Conservation (phyloP, 2,113 vertebrate genomes). For the Brienomyrus longianalis region DNA sequence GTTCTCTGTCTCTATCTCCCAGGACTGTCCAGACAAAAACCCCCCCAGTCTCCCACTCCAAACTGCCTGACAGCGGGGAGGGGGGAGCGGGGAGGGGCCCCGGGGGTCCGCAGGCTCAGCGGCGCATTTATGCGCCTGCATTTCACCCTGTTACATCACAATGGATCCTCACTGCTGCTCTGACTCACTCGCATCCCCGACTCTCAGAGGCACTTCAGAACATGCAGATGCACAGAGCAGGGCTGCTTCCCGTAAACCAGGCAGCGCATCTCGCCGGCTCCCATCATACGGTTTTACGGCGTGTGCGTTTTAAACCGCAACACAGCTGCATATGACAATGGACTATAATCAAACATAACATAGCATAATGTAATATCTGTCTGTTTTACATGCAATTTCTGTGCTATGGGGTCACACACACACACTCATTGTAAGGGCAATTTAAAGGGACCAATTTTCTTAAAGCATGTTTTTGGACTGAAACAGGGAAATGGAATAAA, state of each 20-base stretch:
- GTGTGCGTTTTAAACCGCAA: slow-evolving; percentile 36
- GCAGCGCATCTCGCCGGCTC: not conserved
- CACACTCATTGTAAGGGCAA: not conserved
- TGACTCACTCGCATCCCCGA: not conserved
- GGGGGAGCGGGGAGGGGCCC: not conserved
- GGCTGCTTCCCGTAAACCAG: not conserved
- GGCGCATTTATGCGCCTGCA: not conserved
- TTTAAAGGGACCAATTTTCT: not conserved
- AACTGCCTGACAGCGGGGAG: not conserved
- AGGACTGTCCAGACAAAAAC: not conserved
- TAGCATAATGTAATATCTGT: not conserved
- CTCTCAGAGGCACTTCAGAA: not conserved
- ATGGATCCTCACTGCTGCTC: not conserved
- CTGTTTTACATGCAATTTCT: not conserved
- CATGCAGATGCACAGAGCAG: not conserved
- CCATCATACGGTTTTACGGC: not conserved
- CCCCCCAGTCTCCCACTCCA: slow-evolving; percentile 23
- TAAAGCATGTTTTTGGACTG: not conserved
- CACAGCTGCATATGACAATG: slow-evolving; percentile 6
- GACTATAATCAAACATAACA: not conserved
- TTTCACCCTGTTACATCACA: slow-evolving; percentile 18
- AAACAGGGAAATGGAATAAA: not conserved
- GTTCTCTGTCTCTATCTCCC: slow-evolving; percentile 19
- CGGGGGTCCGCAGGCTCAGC: not conserved
- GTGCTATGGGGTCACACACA: not conserved